Conservation (phyloP, 2,888 invertebrate genomes). For the Sclerodermus sp. region DNA sequence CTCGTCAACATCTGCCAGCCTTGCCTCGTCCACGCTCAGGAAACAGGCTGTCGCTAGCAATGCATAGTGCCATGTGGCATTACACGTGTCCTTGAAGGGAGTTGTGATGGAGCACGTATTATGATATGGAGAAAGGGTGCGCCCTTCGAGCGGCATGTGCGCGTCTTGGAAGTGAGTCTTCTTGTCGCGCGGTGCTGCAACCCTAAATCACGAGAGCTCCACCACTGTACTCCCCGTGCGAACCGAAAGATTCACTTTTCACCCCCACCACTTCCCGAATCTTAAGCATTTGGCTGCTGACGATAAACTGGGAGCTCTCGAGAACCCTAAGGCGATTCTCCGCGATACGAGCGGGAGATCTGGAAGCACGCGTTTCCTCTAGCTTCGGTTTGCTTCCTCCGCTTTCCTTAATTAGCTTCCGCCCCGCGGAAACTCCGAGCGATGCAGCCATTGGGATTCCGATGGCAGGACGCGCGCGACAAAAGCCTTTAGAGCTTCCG, state of each 20-base stretch:
- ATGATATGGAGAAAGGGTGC: no score
- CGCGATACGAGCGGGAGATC: no score
- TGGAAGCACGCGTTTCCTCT: background rate
- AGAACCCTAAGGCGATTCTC: no score
- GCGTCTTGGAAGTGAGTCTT: background rate
- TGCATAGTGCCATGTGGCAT: constrained; percentile 36
- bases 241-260: no score
- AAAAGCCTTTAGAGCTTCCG: constrained; percentile 27
- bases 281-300: no score
- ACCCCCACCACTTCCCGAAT: no score
- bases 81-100: constrained; percentile 30
- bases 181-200: background rate
- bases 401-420: constrained; percentile 25
- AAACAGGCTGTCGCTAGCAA: no score
- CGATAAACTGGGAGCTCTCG: no score
- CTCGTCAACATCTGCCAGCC: constrained; percentile 45
- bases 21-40: constrained; percentile 21
- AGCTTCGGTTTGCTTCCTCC: constrained; percentile 13
- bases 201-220: no score
- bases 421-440: constrained; percentile 11
- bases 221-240: no score
- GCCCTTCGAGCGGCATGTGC: no score
- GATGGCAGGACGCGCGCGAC: constrained; percentile 9
- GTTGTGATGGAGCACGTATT: background rate
- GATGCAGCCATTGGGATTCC: background rate